phyloP scores from a whole-genome alignment of 2,797 vertebrate genomes.

The Sitta carolinensis region DNA sequence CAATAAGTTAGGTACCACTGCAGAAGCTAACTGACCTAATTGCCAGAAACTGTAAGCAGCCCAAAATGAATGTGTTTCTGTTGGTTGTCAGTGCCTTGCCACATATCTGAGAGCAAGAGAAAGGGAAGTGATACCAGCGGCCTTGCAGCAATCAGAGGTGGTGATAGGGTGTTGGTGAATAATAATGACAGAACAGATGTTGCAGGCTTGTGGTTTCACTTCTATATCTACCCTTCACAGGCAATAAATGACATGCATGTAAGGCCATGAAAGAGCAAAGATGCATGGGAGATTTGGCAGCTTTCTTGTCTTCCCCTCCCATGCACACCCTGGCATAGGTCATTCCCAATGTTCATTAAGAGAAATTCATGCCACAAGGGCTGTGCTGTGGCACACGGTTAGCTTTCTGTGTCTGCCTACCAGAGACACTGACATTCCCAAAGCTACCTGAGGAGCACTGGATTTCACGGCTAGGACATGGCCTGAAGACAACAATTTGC shows the following conservation, averaged over 20 bases:
- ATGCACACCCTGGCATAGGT: rapidly evolving
- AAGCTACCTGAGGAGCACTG: neutral
- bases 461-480: neutral
- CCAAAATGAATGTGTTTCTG: neutral
- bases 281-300: neutral
- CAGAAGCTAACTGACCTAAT: neutral
- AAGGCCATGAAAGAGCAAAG: neutral
- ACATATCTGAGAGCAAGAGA: neutral
- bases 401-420: neutral
- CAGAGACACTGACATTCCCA: neutral
- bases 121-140: neutral
- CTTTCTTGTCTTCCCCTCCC: neutral
- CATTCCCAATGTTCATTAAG: neutral
- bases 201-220: constrained; percentile 2
- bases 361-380: neutral
- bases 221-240: neutral
- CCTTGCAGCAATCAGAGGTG: neutral
- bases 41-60: neutral
- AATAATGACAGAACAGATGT: constrained; percentile 33
- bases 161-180: neutral
- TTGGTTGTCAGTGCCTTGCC: neutral
- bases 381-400: neutral
- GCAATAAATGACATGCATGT: rapidly evolving
- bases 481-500: neutral
- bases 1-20: neutral